Conservation (phyloP, 92 coral and sea anemone genomes). For the Actinernus sp. region DNA sequence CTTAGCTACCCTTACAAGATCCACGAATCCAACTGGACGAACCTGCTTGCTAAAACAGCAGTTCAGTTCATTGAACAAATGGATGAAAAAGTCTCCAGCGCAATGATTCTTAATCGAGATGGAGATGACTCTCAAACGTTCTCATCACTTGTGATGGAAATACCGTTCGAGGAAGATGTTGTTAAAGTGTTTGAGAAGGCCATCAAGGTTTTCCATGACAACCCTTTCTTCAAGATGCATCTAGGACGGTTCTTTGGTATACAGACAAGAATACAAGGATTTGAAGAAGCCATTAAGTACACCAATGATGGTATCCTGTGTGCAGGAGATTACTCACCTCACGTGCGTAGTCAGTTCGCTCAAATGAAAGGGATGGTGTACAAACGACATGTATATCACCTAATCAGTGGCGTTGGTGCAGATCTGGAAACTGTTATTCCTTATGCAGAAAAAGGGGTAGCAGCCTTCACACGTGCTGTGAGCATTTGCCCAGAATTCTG, state of each 20-base stretch:
- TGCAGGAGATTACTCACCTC: constrained; percentile 7
- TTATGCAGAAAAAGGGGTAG: constrained; percentile 57
- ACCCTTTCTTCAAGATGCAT: constrained; percentile 65
- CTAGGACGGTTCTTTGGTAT: constrained; percentile 71
- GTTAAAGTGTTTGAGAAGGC: constrained; percentile 55
- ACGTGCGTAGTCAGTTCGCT: constrained; percentile 52
- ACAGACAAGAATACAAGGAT: constrained; percentile 23
- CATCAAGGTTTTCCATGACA: constrained; percentile 33
- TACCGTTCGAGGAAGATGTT: constrained; percentile 51
- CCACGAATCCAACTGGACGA: constrained; percentile 48
- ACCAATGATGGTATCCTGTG: constrained; percentile 58
- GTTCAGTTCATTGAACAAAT: constrained; percentile 38
- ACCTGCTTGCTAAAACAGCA: constrained; percentile 42
- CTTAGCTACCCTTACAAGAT: constrained; percentile 16
- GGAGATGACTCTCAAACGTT: constrained; percentile 43
- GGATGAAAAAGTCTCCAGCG: constrained; percentile 25
- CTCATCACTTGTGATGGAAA: constrained; percentile 35
- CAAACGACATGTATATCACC: constrained; percentile 57
- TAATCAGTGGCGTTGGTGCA: constrained; percentile 14
- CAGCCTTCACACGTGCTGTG: constrained; percentile 59
- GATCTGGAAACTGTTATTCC: constrained; percentile 14
- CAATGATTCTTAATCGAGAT: constrained; percentile 37
- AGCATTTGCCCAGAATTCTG: constrained; percentile 43
- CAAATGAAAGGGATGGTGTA: constrained; percentile 81
- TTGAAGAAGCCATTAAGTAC: constrained; percentile 41